Evolutionary conservation across 1,140 invertebrate genomes (phyloP), one percentile per base, ranked within the genome.

Genomic region (Lerema accius): DNA sequence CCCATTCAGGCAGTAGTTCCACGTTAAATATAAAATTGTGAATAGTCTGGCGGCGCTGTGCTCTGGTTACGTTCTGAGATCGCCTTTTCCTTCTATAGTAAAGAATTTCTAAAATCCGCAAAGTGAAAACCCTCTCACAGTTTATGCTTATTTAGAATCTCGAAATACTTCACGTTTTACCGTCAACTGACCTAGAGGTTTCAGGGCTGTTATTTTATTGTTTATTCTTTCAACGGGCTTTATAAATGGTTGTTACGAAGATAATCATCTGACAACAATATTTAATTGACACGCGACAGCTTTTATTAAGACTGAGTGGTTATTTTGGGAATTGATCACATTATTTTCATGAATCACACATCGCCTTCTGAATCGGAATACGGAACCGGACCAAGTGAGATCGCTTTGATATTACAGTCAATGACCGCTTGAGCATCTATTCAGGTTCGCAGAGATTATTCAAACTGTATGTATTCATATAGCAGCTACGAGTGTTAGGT

Each of bases 391-490:
- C 46, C 46, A 49, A 11, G 26, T 32, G 26, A 49, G 26, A 17
- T 14, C 11, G 46, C 46, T 49, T 49, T 49, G 13, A 32, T 49
- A 49, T 15, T 14, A 9, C 46, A 15, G 46, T 49, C 46, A 49
- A 49, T 49, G 46, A 14, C 23, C 46, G 46, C 26, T 15, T 15
- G 46, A 49, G 46, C 23, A 14, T 11, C 46, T 49, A 49, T 49
- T 49, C 46, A 32, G 13, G 46, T 32, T 15, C 6, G 35, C n/a
- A 46, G 19, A 26, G 45, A 46, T 46, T 46, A 49, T 49, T 49
- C 46, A 49, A 49, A 32, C 26, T 49, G 46, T 13, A 49, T 49
- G 46, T 28, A 49, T 49, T 49, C 23, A 49, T 49, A 15, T 6
- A 32, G 7, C 19, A 19, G 43, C 11, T 26, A 23, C 19, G 28